Conservation (phyloP, 2,888 invertebrate species). For the Dusona sp. region DNA sequence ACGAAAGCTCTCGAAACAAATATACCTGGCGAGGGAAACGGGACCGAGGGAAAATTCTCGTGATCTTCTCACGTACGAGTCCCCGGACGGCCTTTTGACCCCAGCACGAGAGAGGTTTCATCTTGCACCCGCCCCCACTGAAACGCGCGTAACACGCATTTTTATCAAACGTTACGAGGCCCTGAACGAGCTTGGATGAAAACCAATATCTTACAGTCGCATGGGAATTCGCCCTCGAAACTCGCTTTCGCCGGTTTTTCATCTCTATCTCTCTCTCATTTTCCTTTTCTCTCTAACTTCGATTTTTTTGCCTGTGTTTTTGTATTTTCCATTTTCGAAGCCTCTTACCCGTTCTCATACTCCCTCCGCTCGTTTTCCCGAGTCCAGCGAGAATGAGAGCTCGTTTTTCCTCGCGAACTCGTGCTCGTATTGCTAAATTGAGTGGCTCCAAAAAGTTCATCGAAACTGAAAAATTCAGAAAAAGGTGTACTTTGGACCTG, state of each 20-base stretch:
- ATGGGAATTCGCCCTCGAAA: conserved; percentile 79
- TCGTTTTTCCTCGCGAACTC: conserved; percentile 48
- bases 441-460: conserved; percentile 8
- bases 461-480: conserved; percentile 21
- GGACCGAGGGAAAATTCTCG: conserved; percentile 82
- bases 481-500: conserved; percentile 4
- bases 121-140: conserved; percentile 60
- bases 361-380: conserved; percentile 64
- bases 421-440: conserved; percentile 57
- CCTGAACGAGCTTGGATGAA: conserved; percentile 84
- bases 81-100: conserved; percentile 82
- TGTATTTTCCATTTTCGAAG: conserved; percentile 73
- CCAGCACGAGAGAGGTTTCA: conserved; percentile 72
- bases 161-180: conserved; percentile 85
- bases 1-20: conserved; percentile 48
- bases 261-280: conserved; percentile 65
- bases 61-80: conserved; percentile 83
- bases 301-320: conserved; percentile 27
- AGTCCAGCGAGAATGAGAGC: conserved; percentile 43
- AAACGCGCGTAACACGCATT: conserved; percentile 84
- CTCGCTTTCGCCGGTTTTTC: conserved; percentile 71
- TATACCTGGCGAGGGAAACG: conserved; percentile 60
- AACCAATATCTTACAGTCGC: conserved; percentile 84
- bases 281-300: conserved; percentile 68
- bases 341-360: conserved; percentile 66